A percentile compares a stretch with the other conserved stretches of the same genome.
These are phyloP conservation scores for Lamprotornis superbus DNA, from an alignment of 2,113 vertebrate genomes.

Conservation along the genomic window DNA sequence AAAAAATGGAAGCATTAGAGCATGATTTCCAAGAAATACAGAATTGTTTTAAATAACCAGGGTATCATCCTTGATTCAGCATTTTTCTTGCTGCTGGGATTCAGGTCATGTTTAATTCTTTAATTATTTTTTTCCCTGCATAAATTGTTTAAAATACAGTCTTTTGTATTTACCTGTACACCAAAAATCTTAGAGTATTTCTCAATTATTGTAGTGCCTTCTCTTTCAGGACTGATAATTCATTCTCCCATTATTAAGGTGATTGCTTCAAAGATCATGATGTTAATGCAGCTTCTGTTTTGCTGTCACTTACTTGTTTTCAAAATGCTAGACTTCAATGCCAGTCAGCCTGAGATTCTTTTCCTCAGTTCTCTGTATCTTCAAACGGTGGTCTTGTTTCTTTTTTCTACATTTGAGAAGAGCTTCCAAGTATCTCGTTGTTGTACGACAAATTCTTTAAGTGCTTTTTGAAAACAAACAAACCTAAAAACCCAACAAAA, in stretches of 20 bases:
- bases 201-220: neutral
- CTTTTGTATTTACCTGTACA: neutral
- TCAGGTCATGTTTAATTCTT: neutral
- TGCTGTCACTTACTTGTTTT: neutral
- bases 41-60: neutral
- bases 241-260: neutral
- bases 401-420: neutral
- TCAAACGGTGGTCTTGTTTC: neutral
- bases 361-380: neutral
- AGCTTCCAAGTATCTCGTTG: neutral
- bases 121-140: neutral
- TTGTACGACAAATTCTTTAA: neutral
- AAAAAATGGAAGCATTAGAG: neutral
- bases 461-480: neutral
- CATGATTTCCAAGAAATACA: neutral
- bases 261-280: neutral
- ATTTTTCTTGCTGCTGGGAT: neutral
- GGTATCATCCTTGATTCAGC: neutral
- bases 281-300: neutral
- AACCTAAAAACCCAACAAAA: neutral
- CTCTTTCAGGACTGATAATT: neutral
- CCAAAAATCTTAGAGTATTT: neutral
- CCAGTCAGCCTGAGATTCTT: neutral
- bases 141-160: neutral
- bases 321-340: neutral